Base-by-base conservation (phyloP, 2,797 vertebrate species). In the Typhlichthys eigenmanni region DNA sequence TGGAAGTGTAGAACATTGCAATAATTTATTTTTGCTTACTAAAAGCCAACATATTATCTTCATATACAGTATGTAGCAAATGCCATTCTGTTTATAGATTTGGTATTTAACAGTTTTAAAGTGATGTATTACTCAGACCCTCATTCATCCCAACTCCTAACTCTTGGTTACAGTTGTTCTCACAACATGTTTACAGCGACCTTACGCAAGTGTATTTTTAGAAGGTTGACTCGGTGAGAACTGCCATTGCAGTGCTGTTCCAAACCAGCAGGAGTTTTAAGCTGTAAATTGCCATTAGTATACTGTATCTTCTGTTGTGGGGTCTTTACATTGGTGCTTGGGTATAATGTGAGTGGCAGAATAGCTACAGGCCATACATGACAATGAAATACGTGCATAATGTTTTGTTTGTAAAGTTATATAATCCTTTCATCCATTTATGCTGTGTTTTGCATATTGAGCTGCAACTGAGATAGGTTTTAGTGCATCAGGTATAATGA, bases 141-240 rank as follows among this genome's bases (percentile, higher is more conserved):
- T 65, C n/a, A 52, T 80, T 82, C 68, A 64, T 65, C 82, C 64
- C 69, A 58, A 49, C 58, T 50, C 24, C 68, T 73, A 82, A 81
- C 79, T 78, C 81, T 79, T 69, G 68, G 54, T 70, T 68, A 64
- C 68, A 69, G 75, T 76, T 74, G 55, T 76, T 85, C 68, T 60
- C 69, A 56, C 67, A 53, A 57, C 46, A 57, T 71, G 65, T 67
- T 72, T 62, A 58, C 52, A 79, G 82, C 69, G 72, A 79, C 78
- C 75, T 84, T 81, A 78, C 78, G 61, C 71, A 52, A 58, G 53
- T 16, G 82, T 92, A 91, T 90, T 91, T 89, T 87, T 88, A 89
- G 87, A 74, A 76, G 65, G 67, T 81, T 84, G 86, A 82, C 86
- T 87, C 67, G 32, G 65, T 58, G 66, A 69, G 81, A 78, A 82